A percentile compares a stretch with the other conserved stretches of the same genome.
These are phyloP conservation scores for Agrotis ipsilon DNA, from an alignment of 2,888 invertebrate genomes.

Conservation along the genomic window DNA sequence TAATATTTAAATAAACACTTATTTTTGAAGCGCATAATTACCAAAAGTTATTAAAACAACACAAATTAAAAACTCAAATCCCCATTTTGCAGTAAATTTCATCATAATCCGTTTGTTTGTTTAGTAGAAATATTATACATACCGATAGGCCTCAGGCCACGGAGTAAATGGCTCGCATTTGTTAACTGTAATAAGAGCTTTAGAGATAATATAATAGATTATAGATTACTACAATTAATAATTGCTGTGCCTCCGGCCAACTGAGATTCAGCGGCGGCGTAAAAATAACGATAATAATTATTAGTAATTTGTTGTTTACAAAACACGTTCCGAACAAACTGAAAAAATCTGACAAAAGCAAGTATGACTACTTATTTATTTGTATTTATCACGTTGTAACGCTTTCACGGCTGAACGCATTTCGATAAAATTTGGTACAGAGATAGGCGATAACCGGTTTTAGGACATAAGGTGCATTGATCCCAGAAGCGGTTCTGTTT, in stretches of 20 bases:
- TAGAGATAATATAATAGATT: slow-evolving; percentile 68
- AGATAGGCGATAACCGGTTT: not conserved
- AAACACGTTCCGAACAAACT: slow-evolving; percentile 16
- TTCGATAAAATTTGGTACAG: not conserved
- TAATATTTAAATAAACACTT: no score
- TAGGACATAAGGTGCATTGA: not conserved
- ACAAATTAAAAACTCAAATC: no score
- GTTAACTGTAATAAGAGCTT: slow-evolving; percentile 64
- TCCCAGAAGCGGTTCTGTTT: not conserved
- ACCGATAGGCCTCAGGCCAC: slow-evolving; percentile 45
- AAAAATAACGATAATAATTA: slow-evolving; percentile 39
- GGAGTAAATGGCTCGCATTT: slow-evolving; percentile 54
- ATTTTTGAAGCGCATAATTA: not conserved
- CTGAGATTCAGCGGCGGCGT: slow-evolving; percentile 31
- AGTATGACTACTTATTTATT: no score
- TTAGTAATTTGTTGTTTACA: slow-evolving; percentile 24
- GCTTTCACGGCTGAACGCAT: not conserved
- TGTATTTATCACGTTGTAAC: not conserved
- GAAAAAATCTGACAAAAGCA: slow-evolving; percentile 14
- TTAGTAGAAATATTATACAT: slow-evolving; percentile 41
- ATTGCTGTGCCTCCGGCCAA: slow-evolving; percentile 43
- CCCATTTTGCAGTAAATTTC: slow-evolving; percentile 33
- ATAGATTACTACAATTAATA: slow-evolving; percentile 68
- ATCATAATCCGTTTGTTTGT: slow-evolving; percentile 54
- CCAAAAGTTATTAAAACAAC: not conserved